Percentiles rank a stretch among this genome's conserved stretches.
Conservation (phyloP, 1,140 invertebrate species). For the Zaprionus camerounensis region DNA sequence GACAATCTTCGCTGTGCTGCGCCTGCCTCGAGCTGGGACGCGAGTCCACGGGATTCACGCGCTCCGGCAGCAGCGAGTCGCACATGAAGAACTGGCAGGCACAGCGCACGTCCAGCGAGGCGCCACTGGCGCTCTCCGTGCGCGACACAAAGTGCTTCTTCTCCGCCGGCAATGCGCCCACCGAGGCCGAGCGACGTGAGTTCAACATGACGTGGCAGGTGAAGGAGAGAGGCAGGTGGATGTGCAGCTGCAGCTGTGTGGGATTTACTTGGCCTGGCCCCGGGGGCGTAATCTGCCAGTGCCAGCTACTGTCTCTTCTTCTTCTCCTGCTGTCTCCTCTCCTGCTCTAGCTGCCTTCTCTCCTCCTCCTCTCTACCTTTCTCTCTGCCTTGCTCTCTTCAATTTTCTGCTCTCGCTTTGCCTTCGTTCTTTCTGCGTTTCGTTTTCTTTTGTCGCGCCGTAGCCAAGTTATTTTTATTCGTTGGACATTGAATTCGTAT, state of each 20-base stretch:
- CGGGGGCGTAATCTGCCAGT: constrained; percentile 46
- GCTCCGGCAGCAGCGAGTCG: constrained; percentile 90
- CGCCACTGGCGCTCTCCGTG: constrained; percentile 88
- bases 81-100: constrained; percentile 93
- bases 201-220: constrained; percentile 53
- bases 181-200: constrained; percentile 86
- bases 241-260: constrained; percentile 39
- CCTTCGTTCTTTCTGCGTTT: constrained; percentile 40
- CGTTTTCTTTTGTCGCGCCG: constrained; percentile 54
- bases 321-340: constrained; percentile 25
- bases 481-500: constrained; percentile 80
- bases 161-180: constrained; percentile 86
- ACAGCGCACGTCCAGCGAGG: constrained; percentile 91
- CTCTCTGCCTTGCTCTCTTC: constrained; percentile 32
- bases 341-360: constrained; percentile 17
- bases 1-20: constrained; percentile 73
- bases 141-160: constrained; percentile 86
- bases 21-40: constrained; percentile 85
- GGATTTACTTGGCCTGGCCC: constrained; percentile 63
- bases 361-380: not conserved
- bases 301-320: constrained; percentile 1
- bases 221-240: not conserved
- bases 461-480: constrained; percentile 73
- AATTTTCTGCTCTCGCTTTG: not conserved
- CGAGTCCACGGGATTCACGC: constrained; percentile 87